phyloP scores from a whole-genome alignment of 1,140 invertebrate species.

The Lasioglossum baleicum region DNA sequence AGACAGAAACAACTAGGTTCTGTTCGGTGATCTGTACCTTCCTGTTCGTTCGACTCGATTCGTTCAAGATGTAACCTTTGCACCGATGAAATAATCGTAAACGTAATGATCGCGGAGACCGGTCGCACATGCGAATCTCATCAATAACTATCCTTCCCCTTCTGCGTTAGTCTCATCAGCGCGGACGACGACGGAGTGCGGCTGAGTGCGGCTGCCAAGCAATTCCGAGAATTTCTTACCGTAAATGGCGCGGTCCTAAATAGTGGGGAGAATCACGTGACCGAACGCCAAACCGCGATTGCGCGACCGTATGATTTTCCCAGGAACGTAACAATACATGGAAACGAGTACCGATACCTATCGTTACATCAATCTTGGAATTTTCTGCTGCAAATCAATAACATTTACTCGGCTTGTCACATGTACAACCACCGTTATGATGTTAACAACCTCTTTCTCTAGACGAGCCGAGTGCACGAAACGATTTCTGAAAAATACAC shows the following conservation, averaged over 20 bases:
- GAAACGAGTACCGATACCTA: background rate
- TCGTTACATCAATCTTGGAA: background rate
- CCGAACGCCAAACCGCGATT: slow-evolving; percentile 27
- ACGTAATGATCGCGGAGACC: slow-evolving; percentile 35
- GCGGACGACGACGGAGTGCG: slow-evolving; percentile 49
- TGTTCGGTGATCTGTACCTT: background rate
- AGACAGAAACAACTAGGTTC: slow-evolving; percentile 33
- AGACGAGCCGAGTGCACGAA: too few relatives aligned
- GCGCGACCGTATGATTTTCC: slow-evolving; percentile 37
- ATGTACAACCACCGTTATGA: too few relatives aligned
- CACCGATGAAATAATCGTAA: slow-evolving; percentile 34
- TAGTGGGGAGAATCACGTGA: slow-evolving; percentile 66
- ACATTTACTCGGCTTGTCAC: background rate
- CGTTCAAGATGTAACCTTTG: slow-evolving; percentile 12
- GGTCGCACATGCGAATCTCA: slow-evolving; percentile 41
- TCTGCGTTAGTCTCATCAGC: slow-evolving; percentile 55
- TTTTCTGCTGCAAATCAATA: background rate
- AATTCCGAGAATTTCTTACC: slow-evolving; percentile 73
- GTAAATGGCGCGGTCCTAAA: slow-evolving; percentile 66
- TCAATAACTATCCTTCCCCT: slow-evolving; percentile 49
- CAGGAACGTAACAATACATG: background rate
- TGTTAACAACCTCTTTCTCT: background rate
- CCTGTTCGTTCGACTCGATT: background rate
- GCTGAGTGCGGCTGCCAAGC: slow-evolving; percentile 58
- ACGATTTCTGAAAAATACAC: too few relatives aligned